Evolutionary conservation across 2,797 vertebrate species (phyloP), one percentile per base, ranked within the genome.

Genomic region (Crypturellus tataupa): DNA sequence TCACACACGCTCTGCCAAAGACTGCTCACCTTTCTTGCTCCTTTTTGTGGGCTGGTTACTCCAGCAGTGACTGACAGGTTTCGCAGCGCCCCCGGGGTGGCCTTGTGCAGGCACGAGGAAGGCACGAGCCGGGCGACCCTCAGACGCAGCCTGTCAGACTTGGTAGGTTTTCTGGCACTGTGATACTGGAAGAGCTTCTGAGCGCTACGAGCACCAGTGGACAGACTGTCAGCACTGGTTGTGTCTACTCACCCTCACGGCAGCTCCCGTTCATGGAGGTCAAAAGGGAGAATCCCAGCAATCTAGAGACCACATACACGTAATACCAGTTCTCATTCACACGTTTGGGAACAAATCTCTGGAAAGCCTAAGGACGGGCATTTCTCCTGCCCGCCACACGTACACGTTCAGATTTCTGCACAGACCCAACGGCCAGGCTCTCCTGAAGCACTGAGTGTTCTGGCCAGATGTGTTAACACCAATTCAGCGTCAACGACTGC

Each of bases 21-120:
- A 14, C 10, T 85, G 37, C 40, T 58, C 1, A 6, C 58, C 47
- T 24, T 49, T 49, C 33, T 33, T 13, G 1, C 42, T 59, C 11
- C 18, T 44, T 87, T 76, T 67, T n/a, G 10, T 33, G 16, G 62
- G 40, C 6, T 31, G 3, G 29, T 14, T 60, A 25, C 40, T 81
- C 59, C 6, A 1, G 39, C 23, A 25, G 33, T 1, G 5, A 65
- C 59, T 25, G 27, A 19, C 5, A 15, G 46, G 20, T 65, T 42
- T 35, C 0, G 8, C n/a, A 42, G 23, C 29, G 11, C 19, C 13
- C 20, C 29, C 5, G 40, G 49, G 42, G 29, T 8, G 7, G 29
- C 47, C 21, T 63, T 12, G 16, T 0, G 9, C 47, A 68, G 23
- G 44, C 13, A 11, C 6, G 24, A 17, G 25, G 31, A 29, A 0